Conservation (phyloP, 2,113 vertebrate genomes). For the Manacus vitellinus region DNA sequence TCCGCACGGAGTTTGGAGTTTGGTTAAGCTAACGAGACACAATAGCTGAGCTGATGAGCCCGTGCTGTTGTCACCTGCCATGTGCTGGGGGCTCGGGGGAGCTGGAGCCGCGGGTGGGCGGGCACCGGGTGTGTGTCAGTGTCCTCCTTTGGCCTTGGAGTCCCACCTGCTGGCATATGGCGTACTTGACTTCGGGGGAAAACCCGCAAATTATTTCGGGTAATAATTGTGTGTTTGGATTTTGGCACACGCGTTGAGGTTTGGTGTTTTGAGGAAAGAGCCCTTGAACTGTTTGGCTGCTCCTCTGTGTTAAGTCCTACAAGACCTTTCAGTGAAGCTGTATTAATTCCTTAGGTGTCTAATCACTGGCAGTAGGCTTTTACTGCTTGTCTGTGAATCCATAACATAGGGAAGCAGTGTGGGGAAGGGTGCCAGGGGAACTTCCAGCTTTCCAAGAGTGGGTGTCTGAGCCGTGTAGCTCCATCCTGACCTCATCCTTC, state of each 20-base stretch:
- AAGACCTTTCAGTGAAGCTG: not conserved
- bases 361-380: not conserved
- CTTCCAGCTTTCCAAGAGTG: not conserved
- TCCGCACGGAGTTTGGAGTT: conserved; percentile 77
- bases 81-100: not conserved
- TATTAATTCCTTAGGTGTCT: not conserved
- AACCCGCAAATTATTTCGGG: rapidly evolving
- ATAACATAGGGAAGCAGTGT: not conserved
- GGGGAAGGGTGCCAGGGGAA: not conserved
- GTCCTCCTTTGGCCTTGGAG: not conserved
- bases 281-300: not conserved
- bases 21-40: conserved; percentile 80
- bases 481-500: not conserved
- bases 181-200: not conserved
- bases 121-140: rapidly evolving
- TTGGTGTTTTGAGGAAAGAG: not conserved
- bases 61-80: conserved; percentile 40
- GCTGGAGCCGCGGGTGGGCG: not conserved
- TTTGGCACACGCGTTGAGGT: rapidly evolving
- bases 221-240: not conserved
- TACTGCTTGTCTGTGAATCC: not conserved
- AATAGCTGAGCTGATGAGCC: conserved; percentile 78
- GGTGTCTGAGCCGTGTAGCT: rapidly evolving
- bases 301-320: not conserved
- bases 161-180: not conserved